Evolutionary conservation across 2,797 vertebrate species (phyloP).

Genomic region (Sebastes matsubarae): DNA sequence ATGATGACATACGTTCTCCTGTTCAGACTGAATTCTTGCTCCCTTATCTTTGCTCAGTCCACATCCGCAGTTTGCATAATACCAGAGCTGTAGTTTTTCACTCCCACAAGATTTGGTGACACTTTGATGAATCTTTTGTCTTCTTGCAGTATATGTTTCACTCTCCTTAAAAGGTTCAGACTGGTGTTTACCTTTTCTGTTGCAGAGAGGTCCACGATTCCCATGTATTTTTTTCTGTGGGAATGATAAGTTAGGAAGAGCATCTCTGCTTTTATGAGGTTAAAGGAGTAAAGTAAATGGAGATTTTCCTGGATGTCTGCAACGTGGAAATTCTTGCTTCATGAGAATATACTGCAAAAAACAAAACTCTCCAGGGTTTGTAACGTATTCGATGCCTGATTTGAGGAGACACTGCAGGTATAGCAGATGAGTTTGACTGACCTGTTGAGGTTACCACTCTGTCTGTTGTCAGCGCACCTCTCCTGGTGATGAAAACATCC

Average conservation of each 20-base stretch:
- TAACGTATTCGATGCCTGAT: constrained; percentile 19
- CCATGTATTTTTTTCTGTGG: neutral
- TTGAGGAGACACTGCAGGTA: constrained; percentile 33
- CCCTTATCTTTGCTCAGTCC: constrained; percentile 45
- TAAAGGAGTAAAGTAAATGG: constrained; percentile 7
- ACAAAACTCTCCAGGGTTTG: constrained; percentile 1
- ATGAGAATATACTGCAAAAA: constrained; percentile 7
- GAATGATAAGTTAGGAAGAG: constrained; percentile 24
- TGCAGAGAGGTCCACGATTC: neutral
- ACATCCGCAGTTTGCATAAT: constrained; percentile 36
- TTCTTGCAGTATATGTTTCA: constrained; percentile 23
- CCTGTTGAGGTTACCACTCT: constrained; percentile 62
- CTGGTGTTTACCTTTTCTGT: constrained; percentile 41
- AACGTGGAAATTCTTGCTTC: neutral
- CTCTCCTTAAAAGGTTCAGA: constrained; percentile 44
- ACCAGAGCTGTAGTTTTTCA: constrained; percentile 42
- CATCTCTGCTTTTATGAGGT: constrained; percentile 28
- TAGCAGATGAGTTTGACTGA: constrained; percentile 47
- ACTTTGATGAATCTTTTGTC: constrained; percentile 66
- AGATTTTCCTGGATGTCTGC: constrained; percentile 14
- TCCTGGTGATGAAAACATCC: constrained; percentile 71
- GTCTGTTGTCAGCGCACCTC: constrained; percentile 67
- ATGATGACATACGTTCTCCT: constrained; percentile 45
- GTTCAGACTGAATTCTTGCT: constrained; percentile 33
- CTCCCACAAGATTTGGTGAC: constrained; percentile 60